Base-by-base conservation (phyloP, 2,797 vertebrate genomes). In the Myotis myotis region DNA sequence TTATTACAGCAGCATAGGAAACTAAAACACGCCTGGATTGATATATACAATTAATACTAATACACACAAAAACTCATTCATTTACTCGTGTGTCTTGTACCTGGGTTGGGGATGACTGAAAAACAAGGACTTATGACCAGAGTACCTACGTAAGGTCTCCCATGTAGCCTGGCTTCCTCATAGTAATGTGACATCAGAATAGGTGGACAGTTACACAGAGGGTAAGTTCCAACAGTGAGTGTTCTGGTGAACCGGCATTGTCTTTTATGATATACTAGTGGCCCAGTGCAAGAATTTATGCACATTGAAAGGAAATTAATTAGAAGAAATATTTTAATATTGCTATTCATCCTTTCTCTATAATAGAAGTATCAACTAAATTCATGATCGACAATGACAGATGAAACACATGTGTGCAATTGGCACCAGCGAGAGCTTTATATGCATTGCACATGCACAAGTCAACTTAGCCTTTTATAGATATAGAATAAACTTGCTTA, bases 401-500 rank as follows among this genome's bases (percentile, higher is more conserved):
- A 60, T 62, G 5, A 62, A 62, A 30, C 6, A 62, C 28, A 30
- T 0, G 11, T 1, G 6, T 62, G 28, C 28, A 62, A 15, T 62
- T 62, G 25, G 60, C 1, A 3, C 28, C 25, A 62, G 12, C 0
- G 2, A 62, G 22, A 30, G 5, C 28, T 62, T 62, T 62, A 15
- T 62, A 62, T 62, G 60, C 30, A 30, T 62, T 6, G 2, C 6
- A 5, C 28, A 30, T 62, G 60, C 9, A 7, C 6, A 28, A 62
- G 28, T 62, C 28, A 62, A 62, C 28, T 30, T 62, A 62, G 28
- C 60, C 28, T 62, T 62, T 62, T 62, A 62, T 13, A 62, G 60
- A 30, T 62, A 62, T 30, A 60, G 25, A 28, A 60, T 60, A 60
- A 60, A 60, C 25, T 60, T 60, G 57, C 25, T 30, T 60, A 62